phyloP scores from a whole-genome alignment of 2,888 invertebrate species.

The Hedya salicella region DNA sequence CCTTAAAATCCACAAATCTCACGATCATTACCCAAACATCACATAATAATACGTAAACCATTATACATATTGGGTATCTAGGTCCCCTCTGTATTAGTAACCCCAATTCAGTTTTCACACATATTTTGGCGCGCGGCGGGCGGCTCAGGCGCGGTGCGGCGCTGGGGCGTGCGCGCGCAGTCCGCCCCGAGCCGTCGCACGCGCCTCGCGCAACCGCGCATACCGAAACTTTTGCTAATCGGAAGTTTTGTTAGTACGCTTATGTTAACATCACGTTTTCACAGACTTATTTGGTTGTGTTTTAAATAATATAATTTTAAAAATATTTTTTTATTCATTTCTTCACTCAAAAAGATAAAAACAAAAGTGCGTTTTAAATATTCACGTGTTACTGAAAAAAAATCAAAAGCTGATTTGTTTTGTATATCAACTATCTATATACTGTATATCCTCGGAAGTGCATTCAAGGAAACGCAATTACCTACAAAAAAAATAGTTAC shows the following conservation, averaged over 20 bases:
- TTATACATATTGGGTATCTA: constrained; percentile 35
- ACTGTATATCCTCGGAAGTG: constrained; percentile 21
- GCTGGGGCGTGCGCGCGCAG: constrained; percentile 61
- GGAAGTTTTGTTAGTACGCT: constrained; percentile 28
- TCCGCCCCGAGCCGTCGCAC: constrained; percentile 71
- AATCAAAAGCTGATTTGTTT: too few species aligned
- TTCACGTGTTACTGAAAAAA: too few species aligned
- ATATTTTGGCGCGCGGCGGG: constrained; percentile 58
- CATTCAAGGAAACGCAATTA: constrained; percentile 5
- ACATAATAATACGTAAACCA: constrained; percentile 39
- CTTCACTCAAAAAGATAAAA: not conserved
- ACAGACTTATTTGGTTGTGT: constrained; percentile 23
- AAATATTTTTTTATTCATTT: not conserved
- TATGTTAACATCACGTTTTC: constrained; percentile 5
- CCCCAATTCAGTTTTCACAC: constrained; percentile 51
- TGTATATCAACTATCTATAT: not conserved
- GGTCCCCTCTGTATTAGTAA: constrained; percentile 43
- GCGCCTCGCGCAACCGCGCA: constrained; percentile 68
- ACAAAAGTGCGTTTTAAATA: not conserved
- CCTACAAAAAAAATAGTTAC: not conserved
- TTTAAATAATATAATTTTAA: not conserved
- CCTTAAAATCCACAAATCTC: constrained; percentile 19
- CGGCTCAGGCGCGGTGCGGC: too few species aligned
- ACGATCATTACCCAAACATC: constrained; percentile 32
- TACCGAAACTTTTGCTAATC: constrained; percentile 17